Evolutionary conservation across 2,113 vertebrate species (phyloP), one percentile per base, ranked within the genome.

Genomic region (Fukomys damarensis): DNA sequence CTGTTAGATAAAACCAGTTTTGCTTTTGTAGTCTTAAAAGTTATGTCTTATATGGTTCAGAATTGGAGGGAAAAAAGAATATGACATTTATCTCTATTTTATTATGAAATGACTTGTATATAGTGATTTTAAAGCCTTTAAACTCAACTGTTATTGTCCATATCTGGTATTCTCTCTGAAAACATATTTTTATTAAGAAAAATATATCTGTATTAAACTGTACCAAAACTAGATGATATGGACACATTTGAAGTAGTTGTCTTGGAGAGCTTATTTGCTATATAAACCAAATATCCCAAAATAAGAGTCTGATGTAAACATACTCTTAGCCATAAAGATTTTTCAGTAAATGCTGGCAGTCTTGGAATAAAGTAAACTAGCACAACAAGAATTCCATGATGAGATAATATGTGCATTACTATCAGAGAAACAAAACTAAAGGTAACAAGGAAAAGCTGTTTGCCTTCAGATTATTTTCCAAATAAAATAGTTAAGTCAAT

Each of bases 1-100:
- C 54, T 96, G 30, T 92, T 96, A 94, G 12, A 90, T 70, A 91
- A 96, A 97, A 92, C 11, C n/a, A 58, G 41, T 84, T 89, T 92
- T 92, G 49, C 43, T 93, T 86, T 95, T 77, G 56, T 77, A 58
- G n/a, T 76, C 46, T 88, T 84, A 92, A 96, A 90, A 92, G 3
- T 86, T 30, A 81, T 85, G 63, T 89, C 58, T n/a, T 93, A 52
- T 43, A 30, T 79, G 24, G 3, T 70, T 89, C 12, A 77, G 17
- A 84, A 35, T 91, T 19, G 63, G 87, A 97, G 38, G 72, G 24
- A 84, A 84, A 43, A 28, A 91, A 61, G 41, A 91, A 12, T 92
- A 28, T 92, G 35, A 52, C n/a, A 82, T 82, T 28, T 79, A 49
- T 38, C 58, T 63, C 14, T 81, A 96, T 77, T 77, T 95, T 92